Conservation (phyloP, 2,797 vertebrate species). For the Geotrypetes seraphini region DNA sequence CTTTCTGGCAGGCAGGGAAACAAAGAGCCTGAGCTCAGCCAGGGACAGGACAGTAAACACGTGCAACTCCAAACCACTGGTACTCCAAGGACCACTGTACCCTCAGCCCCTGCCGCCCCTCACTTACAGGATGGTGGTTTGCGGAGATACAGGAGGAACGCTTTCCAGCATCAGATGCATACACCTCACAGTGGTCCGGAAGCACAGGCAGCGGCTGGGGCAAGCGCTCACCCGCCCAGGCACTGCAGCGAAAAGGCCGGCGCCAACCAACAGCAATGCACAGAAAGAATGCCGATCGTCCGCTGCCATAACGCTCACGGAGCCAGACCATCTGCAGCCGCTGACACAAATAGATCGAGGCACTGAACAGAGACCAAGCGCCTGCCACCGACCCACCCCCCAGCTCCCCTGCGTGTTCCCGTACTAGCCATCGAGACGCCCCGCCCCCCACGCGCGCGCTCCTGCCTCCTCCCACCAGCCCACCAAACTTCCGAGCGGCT, state of each 20-base stretch:
- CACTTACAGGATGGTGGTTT: slow-evolving; percentile 94
- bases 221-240: slow-evolving; percentile 52
- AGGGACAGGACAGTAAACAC: no score
- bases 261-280: slow-evolving; percentile 31
- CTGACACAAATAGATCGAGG: background rate
- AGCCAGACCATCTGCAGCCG: slow-evolving; percentile 2
- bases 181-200: slow-evolving; percentile 91
- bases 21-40: no score
- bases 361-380: background rate
- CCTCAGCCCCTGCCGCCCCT: background rate
- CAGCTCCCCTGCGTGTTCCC: background rate
- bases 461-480: no score
- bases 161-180: slow-evolving; percentile 92
- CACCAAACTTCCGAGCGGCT: no score
- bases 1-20: no score
- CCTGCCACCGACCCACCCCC: slow-evolving; percentile 7
- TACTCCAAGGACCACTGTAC: background rate
- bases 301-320: slow-evolving; percentile 36
- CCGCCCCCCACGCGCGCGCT: background rate
- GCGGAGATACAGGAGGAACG: slow-evolving; percentile 74
- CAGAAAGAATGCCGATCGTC: slow-evolving; percentile 32
- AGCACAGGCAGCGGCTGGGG: slow-evolving; percentile 89
- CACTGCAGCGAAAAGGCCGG: slow-evolving; percentile 28
- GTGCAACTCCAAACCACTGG: background rate
- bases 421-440: slow-evolving; percentile 1